Conservation (phyloP, 2,797 vertebrate species). For the Siniperca obscura region DNA sequence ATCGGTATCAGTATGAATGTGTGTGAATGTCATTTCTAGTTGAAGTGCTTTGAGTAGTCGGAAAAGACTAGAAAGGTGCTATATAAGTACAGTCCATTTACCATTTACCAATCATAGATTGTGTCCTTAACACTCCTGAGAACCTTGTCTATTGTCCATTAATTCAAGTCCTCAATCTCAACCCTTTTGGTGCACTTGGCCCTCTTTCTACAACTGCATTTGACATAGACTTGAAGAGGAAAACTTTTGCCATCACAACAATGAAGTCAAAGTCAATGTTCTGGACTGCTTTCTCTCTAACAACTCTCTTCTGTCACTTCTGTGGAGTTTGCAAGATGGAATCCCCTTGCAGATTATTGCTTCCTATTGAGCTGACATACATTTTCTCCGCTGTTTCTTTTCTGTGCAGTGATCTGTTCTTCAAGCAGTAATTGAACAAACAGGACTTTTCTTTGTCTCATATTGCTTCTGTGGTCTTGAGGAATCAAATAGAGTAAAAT, state of each 20-base stretch:
- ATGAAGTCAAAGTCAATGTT: conserved; percentile 23
- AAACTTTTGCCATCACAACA: conserved; percentile 18
- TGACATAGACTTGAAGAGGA: conserved; percentile 2
- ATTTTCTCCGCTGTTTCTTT: conserved; percentile 7
- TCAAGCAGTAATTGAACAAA: conserved; percentile 3
- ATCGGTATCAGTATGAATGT: no score
- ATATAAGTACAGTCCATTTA: no score
- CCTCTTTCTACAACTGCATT: conserved; percentile 11
- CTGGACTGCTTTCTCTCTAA: conserved; percentile 1
- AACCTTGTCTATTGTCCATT: conserved; percentile 13
- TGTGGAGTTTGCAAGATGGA: neutral
- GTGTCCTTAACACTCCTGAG: conserved; percentile 1
- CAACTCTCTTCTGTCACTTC: conserved; percentile 13
- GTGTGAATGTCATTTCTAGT: no score
- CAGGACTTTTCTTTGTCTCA: conserved; percentile 12
- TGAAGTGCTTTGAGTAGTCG: no score
- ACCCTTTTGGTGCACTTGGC: conserved; percentile 30
- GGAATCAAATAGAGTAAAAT: neutral
- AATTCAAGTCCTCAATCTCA: conserved; percentile 11
- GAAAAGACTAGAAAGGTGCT: no score
- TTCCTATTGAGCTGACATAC: neutral
- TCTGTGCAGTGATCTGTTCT: neutral
- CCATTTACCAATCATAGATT: neutral
- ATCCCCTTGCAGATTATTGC: neutral
- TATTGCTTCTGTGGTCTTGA: neutral